Evolutionary conservation across 2,113 vertebrate genomes (phyloP).

Genomic region (Lampris incognitus): DNA sequence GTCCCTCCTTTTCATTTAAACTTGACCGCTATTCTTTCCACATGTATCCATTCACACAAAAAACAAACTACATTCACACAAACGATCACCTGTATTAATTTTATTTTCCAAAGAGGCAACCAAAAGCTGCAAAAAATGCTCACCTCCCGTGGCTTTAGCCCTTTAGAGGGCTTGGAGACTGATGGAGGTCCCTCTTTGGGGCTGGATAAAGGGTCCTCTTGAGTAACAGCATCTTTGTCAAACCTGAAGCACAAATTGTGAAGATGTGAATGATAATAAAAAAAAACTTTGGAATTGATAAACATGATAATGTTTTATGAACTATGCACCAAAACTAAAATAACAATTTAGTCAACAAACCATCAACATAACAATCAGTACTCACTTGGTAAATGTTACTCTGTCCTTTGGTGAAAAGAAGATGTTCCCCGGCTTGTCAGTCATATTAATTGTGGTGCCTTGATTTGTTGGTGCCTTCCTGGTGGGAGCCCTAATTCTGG

Average conservation of each 20-base stretch:
- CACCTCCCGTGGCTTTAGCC: slow-evolving; percentile 77
- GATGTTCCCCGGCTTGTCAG: slow-evolving; percentile 80
- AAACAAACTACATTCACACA: slow-evolving; percentile 23
- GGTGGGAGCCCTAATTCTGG: slow-evolving; percentile 64
- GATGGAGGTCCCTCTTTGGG: slow-evolving; percentile 77
- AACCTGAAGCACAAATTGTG: slow-evolving; percentile 69
- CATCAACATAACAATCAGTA: slow-evolving; percentile 41
- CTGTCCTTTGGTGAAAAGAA: slow-evolving; percentile 92
- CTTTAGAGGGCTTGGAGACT: slow-evolving; percentile 78
- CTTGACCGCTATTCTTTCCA: not conserved
- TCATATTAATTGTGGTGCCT: slow-evolving; percentile 65
- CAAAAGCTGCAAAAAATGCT: slow-evolving; percentile 25
- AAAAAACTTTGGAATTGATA: not conserved
- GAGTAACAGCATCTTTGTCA: slow-evolving; percentile 75
- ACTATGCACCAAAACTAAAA: not conserved
- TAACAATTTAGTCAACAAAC: not conserved
- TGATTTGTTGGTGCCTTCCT: slow-evolving; percentile 72
- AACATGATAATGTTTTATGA: not conserved
- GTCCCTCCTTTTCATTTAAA: not conserved
- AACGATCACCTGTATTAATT: slow-evolving; percentile 26
- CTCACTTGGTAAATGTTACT: slow-evolving; percentile 85
- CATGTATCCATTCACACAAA: slow-evolving; percentile 27
- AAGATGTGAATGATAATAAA: not conserved
- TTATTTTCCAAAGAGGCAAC: not conserved
- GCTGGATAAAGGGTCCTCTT: slow-evolving; percentile 63